Evolutionary conservation across 2,797 vertebrate species (phyloP).

Genomic region (Melanotaenia parkinsoni): DNA sequence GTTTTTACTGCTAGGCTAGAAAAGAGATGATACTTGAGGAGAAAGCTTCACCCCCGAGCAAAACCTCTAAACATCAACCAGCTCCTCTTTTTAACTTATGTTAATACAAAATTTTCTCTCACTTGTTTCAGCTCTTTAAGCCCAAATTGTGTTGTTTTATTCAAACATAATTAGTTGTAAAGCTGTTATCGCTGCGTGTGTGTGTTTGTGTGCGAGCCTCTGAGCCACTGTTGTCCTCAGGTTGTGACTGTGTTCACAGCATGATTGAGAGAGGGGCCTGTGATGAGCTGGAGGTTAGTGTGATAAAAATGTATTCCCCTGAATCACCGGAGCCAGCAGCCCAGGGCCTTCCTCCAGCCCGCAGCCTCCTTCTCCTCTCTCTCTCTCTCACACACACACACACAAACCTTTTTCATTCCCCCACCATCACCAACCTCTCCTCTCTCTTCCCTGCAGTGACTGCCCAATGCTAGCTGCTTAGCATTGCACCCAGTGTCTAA

Average conservation of each 20-base stretch:
- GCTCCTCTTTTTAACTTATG: conserved; percentile 71
- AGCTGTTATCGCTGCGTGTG: conserved; percentile 39
- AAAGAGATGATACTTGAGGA: conserved; percentile 36
- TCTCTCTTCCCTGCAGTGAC: conserved; percentile 64
- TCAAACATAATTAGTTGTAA: conserved; percentile 75
- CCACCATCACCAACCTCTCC: conserved; percentile 39
- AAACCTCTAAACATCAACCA: conserved; percentile 59
- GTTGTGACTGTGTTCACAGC: conserved; percentile 70
- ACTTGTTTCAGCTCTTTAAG: conserved; percentile 67
- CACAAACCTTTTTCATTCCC: conserved; percentile 35
- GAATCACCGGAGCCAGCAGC: conserved; percentile 65
- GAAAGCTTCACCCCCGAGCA: conserved; percentile 52
- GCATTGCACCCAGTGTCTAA: conserved; percentile 75
- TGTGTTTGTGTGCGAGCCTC: conserved; percentile 51
- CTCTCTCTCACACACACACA: conserved; percentile 1
- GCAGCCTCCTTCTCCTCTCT: conserved; percentile 54
- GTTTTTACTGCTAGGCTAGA: conserved; percentile 47
- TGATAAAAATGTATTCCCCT: conserved; percentile 77
- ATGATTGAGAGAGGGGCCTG: conserved; percentile 69
- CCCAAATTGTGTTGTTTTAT: conserved; percentile 75
- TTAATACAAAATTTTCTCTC: conserved; percentile 66
- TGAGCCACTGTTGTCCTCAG: conserved; percentile 69
- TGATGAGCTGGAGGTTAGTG: conserved; percentile 69
- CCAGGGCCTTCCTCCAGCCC: conserved; percentile 75
- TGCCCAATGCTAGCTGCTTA: conserved; percentile 71